A percentile compares a stretch with the other conserved stretches of the same genome.
These are phyloP conservation scores for Perognathus longimembris DNA, from an alignment of 2,113 vertebrate species.

Conservation along the genomic window DNA sequence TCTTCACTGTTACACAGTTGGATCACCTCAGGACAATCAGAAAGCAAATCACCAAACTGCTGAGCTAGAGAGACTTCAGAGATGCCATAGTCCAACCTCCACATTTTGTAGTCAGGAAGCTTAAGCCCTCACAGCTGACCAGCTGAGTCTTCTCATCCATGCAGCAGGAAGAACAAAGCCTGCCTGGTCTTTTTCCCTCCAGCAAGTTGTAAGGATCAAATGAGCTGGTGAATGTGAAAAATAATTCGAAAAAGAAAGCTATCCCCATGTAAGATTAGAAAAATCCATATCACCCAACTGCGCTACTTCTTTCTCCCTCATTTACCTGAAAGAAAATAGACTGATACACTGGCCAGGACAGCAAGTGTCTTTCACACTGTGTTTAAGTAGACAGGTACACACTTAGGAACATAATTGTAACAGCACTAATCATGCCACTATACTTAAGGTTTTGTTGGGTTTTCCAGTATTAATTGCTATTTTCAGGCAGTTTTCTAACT, in stretches of 20 bases:
- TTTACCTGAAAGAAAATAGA: conserved; percentile 51
- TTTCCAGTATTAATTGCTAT: conserved; percentile 77
- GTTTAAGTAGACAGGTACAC: conserved; percentile 65
- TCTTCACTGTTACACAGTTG: background rate
- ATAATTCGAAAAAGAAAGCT: conserved; percentile 58
- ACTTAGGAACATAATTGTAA: conserved; percentile 64
- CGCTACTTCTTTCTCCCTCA: background rate
- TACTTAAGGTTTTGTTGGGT: conserved; percentile 66
- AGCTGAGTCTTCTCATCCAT: background rate
- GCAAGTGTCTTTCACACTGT: conserved; percentile 50
- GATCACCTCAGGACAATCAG: background rate
- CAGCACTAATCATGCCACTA: conserved; percentile 31
- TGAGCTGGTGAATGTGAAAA: conserved; percentile 9
- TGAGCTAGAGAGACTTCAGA: background rate
- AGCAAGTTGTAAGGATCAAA: background rate
- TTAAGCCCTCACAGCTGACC: background rate
- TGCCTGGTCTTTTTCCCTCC: background rate
- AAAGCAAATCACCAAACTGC: background rate
- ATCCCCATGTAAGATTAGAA: background rate
- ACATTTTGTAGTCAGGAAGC: background rate
- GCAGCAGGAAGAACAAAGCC: conserved; percentile 31
- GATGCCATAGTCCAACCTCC: background rate
- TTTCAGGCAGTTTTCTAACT: conserved; percentile 79
- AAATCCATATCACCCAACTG: background rate
- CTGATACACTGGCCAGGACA: background rate